Evolutionary conservation across 1,140 invertebrate genomes (phyloP).

Genomic region (Drosophila orosa): DNA sequence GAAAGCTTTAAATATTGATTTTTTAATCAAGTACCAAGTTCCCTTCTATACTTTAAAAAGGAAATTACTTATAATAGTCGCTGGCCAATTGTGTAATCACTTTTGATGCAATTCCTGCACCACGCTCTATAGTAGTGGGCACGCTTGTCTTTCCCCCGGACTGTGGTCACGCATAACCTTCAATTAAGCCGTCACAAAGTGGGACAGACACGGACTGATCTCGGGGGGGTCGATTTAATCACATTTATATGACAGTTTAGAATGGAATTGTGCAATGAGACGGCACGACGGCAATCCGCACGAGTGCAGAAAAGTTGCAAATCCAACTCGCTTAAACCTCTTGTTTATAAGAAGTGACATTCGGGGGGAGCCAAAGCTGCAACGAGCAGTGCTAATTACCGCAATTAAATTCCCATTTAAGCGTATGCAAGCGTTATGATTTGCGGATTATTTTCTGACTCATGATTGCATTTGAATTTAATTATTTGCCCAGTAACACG

Average conservation of each 20-base stretch:
- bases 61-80: conserved; percentile 22
- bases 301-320: conserved; percentile 19
- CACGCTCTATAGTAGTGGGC: conserved; percentile 14
- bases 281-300: conserved; percentile 14
- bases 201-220: conserved; percentile 20
- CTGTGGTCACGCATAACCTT: conserved; percentile 54
- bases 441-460: not conserved
- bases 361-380: not conserved
- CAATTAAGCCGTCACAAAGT: conserved; percentile 67
- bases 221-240: conserved; percentile 37
- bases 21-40: not conserved
- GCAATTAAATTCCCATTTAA: conserved; percentile 21
- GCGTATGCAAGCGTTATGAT: conserved; percentile 6
- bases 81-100: conserved; percentile 35
- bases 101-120: conserved; percentile 47
- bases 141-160: conserved; percentile 6
- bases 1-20: not conserved
- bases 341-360: conserved; percentile 36
- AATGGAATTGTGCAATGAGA: conserved; percentile 40
- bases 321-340: conserved; percentile 17
- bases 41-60: not conserved
- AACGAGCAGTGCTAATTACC: conserved; percentile 22
- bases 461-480: not conserved
- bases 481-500: not conserved
- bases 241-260: conserved; percentile 44